Evolutionary conservation across 2,113 vertebrate species (phyloP).

Genomic region (Anarhynchus alexandrinus): DNA sequence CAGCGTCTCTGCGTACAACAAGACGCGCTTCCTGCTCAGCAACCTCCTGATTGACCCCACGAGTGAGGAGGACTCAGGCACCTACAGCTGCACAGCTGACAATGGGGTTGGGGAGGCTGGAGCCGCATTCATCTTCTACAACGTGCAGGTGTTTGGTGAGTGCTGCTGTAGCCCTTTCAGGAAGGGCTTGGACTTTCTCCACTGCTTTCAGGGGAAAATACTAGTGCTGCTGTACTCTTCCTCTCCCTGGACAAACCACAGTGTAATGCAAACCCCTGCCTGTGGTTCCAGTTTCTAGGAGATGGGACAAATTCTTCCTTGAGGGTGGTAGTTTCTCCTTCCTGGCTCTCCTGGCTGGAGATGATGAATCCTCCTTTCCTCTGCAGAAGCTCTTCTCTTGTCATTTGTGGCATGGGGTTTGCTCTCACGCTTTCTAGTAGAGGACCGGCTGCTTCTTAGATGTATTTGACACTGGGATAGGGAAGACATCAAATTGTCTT

Average conservation of each 20-base stretch:
- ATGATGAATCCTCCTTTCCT: background rate
- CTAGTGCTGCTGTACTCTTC: background rate
- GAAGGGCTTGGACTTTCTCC: background rate
- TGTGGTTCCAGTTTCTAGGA: background rate
- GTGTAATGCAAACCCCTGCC: background rate
- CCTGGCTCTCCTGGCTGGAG: background rate
- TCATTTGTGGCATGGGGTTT: background rate
- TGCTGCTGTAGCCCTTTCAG: background rate
- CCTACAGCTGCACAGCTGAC: conserved; percentile 87
- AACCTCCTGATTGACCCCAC: conserved; percentile 92
- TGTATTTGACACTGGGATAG: background rate
- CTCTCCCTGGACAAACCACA: background rate
- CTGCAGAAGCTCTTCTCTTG: background rate
- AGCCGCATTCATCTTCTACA: conserved; percentile 84
- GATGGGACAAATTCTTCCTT: background rate
- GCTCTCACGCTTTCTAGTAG: background rate
- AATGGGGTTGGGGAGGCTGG: conserved; percentile 82
- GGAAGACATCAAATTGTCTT: background rate
- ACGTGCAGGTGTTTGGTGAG: conserved; percentile 95
- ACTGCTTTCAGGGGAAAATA: background rate
- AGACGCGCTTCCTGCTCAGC: conserved; percentile 92
- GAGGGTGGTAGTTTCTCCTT: background rate
- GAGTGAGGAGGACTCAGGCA: conserved; percentile 89
- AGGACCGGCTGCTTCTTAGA: background rate
- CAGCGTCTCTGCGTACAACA: conserved; percentile 82